Evolutionary conservation across 2,113 vertebrate genomes (phyloP).

Genomic region (Calyptomena viridis): DNA sequence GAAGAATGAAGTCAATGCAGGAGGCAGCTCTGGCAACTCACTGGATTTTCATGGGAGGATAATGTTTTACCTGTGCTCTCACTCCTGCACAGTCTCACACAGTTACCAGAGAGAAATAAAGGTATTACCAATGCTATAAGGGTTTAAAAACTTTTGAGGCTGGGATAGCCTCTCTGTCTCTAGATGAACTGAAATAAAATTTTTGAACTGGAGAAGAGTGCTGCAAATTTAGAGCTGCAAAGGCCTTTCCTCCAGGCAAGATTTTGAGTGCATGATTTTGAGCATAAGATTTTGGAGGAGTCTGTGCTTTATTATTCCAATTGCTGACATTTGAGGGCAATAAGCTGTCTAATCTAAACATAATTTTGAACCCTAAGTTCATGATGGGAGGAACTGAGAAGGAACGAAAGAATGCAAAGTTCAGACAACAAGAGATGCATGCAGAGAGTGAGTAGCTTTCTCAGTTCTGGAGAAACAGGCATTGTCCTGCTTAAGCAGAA

Average conservation of each 20-base stretch:
- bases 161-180: background rate
- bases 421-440: background rate
- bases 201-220: background rate
- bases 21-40: background rate
- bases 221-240: background rate
- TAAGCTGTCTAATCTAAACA: background rate
- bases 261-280: background rate
- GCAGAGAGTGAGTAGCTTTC: background rate
- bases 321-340: background rate
- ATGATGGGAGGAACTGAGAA: background rate
- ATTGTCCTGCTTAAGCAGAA: background rate
- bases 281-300: background rate
- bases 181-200: background rate
- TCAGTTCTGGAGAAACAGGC: background rate
- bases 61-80: fast-evolving
- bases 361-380: background rate
- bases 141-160: background rate
- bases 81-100: background rate
- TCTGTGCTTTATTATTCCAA: background rate
- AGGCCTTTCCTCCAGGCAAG: background rate
- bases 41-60: background rate
- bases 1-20: background rate
- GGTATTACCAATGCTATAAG: background rate
- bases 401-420: background rate
- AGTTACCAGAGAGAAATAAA: background rate